Conservation (phyloP, 2,113 vertebrate species). For the Guaruba guarouba region DNA sequence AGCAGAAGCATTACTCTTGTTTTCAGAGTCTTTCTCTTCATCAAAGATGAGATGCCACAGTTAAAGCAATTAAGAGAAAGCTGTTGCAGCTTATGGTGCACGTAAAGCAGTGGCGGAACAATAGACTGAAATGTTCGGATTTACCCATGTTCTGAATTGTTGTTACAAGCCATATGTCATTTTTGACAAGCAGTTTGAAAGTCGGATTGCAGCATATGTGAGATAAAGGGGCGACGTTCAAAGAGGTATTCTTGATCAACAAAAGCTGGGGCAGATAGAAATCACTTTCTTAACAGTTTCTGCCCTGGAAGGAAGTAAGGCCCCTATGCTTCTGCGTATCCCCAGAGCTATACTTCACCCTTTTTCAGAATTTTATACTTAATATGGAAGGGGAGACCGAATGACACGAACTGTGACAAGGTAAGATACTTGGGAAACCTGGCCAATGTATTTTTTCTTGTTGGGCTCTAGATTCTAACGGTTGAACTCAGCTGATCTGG, state of each 20-base stretch:
- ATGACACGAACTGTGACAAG: background rate
- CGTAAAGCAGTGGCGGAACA: background rate
- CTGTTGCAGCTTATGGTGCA: background rate
- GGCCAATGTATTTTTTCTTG: background rate
- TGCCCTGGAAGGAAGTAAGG: background rate
- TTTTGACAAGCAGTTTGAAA: background rate
- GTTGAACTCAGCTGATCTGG: background rate
- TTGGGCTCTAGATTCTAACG: background rate
- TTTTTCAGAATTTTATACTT: too few relatives aligned
- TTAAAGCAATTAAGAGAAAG: background rate
- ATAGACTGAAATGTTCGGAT: background rate
- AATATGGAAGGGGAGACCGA: background rate
- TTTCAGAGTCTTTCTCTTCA: background rate
- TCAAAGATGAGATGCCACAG: background rate
- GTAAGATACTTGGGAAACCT: background rate
- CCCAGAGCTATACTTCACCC: background rate
- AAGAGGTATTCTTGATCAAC: background rate
- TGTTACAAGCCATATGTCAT: background rate
- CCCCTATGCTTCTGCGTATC: background rate
- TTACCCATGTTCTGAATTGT: background rate
- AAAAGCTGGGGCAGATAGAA: background rate
- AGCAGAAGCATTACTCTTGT: background rate
- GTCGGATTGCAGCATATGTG: background rate
- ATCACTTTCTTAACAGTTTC: background rate
- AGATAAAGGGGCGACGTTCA: background rate